Evolutionary conservation across 2,113 vertebrate species (phyloP).

Genomic region (Pelodiscus sinensis): DNA sequence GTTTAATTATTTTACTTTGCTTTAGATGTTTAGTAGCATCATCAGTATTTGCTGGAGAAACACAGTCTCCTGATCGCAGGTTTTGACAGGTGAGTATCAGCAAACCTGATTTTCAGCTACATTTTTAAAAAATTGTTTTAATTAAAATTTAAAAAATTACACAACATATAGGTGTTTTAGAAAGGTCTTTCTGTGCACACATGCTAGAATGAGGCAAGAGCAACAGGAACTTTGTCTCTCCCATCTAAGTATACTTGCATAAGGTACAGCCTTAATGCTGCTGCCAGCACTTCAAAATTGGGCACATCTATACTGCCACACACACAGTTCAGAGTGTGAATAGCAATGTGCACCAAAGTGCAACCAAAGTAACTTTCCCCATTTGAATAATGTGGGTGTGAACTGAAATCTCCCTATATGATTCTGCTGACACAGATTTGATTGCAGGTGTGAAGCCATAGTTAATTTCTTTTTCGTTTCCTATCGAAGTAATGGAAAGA

Average conservation of each 20-base stretch:
- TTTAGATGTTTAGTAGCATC: accelerated
- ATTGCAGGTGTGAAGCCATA: neutral
- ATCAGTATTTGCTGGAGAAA: accelerated
- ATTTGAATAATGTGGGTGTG: neutral
- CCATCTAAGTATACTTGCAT: neutral
- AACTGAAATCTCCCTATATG: neutral
- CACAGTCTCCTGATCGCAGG: accelerated
- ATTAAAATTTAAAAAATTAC: neutral
- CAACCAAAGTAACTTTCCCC: neutral
- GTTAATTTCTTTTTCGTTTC: neutral
- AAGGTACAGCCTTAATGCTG: too few species aligned
- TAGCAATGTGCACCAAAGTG: neutral
- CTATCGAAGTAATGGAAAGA: neutral
- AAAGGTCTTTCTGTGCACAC: neutral
- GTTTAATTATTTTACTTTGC: neutral
- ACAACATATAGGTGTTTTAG: neutral
- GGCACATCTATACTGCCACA: neutral
- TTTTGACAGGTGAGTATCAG: neutral
- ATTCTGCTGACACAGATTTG: neutral
- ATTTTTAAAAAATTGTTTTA: neutral
- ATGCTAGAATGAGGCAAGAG: neutral
- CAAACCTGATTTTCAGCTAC: neutral
- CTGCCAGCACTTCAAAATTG: neutral
- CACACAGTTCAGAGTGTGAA: neutral
- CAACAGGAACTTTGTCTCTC: neutral